Percentiles rank a stretch among this genome's conserved stretches.
phyloP scores from a whole-genome alignment of 2,113 vertebrate species.

The Ellobius talpinus region DNA sequence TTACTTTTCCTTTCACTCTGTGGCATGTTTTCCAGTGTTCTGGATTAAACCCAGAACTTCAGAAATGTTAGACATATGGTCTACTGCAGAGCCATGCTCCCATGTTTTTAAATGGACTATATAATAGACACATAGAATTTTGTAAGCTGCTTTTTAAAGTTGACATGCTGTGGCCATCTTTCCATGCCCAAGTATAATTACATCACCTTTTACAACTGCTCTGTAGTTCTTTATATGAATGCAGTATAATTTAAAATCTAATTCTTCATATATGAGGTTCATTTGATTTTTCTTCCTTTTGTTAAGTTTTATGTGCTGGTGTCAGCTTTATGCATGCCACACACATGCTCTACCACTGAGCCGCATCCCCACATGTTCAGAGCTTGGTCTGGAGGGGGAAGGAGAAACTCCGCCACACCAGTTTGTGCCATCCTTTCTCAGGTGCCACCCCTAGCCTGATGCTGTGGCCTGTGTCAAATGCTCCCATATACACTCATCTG shows the following conservation, averaged over 20 bases:
- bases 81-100: neutral
- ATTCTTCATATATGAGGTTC: neutral
- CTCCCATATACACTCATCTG: neutral
- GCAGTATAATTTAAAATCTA: neutral
- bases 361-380: neutral
- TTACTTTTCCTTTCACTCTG: neutral
- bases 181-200: neutral
- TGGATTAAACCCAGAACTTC: neutral
- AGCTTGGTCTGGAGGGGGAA: neutral
- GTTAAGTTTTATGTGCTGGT: neutral
- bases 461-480: neutral
- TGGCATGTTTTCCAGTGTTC: neutral
- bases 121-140: neutral
- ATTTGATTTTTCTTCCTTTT: neutral
- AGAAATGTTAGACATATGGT: neutral
- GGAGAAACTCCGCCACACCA: neutral
- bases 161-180: neutral
- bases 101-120: neutral
- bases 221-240: conserved; percentile 26
- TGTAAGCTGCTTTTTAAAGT: conserved; percentile 22
- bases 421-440: neutral
- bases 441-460: neutral
- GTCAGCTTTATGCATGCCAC: neutral
- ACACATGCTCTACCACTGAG: neutral
- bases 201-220: conserved; percentile 12